Evolutionary conservation across 2,797 vertebrate species (phyloP), one percentile per base, ranked within the genome.

Genomic region (Apogon hyalosoma): DNA sequence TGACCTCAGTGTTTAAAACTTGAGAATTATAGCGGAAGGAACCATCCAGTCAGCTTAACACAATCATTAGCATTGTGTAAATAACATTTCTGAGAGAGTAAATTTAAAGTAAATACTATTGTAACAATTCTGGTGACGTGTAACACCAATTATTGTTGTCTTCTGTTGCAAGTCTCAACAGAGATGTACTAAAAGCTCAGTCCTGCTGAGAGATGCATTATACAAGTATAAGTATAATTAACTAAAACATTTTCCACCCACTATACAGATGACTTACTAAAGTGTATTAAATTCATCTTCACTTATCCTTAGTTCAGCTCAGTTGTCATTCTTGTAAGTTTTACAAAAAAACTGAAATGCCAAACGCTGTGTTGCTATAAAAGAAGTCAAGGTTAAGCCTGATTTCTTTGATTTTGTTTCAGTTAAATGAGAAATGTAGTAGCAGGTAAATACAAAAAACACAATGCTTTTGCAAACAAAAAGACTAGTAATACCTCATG

Each of bases 1-100:
- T 82, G 59, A 90, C 62, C 60, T 75, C 66, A 63, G 52, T 51
- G 50, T 79, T 79, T 74, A 53, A 76, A 78, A 45, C 9, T 47
- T 74, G 78, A 14, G 36, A 80, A 90, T 87, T 83, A 87, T 10
- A 77, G 57, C 59, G 55, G 67, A 49, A 63, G 47, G 48, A 78
- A 80, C 58, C 24, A 41, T 82, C 56, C 62, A 67, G 56, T 84
- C 82, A 78, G 55, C 58, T 81, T 68, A 63, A 41, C 68, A 58
- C 48, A 52, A 41, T 62, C 5, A 2, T 69, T 77, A 75, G 43
- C 45, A 46, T 49, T 41, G 54, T 60, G 75, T 85, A 80, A 87
- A 83, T 70, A 83, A 48, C 56, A 81, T 79, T 86, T 78, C 36
- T 14, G 53, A 14, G 49, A 56, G 12, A 46, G 16, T 59, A 60